A percentile compares a stretch with the other conserved stretches of the same genome.
Evolutionary conservation across 2,797 vertebrate species (phyloP).

Genomic region (Myiotriccus ornatus): DNA sequence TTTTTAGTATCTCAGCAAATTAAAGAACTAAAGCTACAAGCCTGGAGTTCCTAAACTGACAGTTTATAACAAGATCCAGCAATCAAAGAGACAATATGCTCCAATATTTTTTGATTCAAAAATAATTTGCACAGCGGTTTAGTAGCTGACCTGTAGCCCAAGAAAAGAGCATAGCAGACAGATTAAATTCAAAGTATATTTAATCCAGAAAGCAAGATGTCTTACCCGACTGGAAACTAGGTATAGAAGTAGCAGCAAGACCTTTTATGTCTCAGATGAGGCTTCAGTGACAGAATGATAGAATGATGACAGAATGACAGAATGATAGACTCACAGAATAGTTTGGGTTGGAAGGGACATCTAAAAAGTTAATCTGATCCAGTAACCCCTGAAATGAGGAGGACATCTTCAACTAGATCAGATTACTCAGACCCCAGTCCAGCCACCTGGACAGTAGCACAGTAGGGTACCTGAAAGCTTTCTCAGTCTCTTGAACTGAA

Average conservation of each 20-base stretch:
- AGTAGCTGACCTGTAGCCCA: background rate
- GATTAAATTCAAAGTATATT: background rate
- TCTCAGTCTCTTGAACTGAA: background rate
- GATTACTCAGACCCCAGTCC: accelerated
- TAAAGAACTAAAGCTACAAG: conserved; percentile 35
- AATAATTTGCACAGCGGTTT: background rate
- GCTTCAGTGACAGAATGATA: background rate
- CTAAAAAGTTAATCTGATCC: background rate
- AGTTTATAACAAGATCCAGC: background rate
- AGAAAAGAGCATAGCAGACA: background rate
- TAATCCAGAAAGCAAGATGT: background rate
- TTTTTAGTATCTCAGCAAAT: conserved; percentile 50
- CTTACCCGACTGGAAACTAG: background rate
- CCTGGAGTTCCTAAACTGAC: conserved; percentile 5
- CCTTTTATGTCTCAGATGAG: background rate
- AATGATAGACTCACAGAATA: background rate
- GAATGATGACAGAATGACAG: background rate
- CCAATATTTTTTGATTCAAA: background rate
- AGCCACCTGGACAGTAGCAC: background rate
- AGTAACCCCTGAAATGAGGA: background rate
- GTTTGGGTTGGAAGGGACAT: background rate
- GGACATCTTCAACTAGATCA: background rate
- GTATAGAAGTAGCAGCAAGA: background rate
- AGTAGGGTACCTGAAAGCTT: background rate
- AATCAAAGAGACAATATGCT: background rate